These are phyloP conservation scores for Castor canadensis DNA, from an alignment of 2,113 vertebrate species.

Conservation along the genomic window DNA sequence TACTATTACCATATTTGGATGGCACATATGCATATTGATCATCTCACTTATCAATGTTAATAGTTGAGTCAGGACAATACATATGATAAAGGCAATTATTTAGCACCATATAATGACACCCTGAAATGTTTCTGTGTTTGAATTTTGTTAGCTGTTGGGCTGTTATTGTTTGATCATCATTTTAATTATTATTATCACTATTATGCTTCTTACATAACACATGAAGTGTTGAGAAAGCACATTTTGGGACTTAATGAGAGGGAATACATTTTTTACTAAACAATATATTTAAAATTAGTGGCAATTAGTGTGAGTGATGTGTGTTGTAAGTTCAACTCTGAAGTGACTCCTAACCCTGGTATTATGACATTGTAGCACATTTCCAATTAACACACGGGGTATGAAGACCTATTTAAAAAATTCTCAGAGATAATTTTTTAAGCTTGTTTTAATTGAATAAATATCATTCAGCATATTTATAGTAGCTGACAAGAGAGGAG, in stretches of 20 bases:
- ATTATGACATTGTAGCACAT: neutral
- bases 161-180: neutral
- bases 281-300: slow-evolving; percentile 42
- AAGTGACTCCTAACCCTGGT: slow-evolving; percentile 29
- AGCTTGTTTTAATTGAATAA: slow-evolving; percentile 45
- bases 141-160: neutral
- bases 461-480: slow-evolving; percentile 29
- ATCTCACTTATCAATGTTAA: slow-evolving; percentile 10
- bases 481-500: neutral
- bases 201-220: neutral
- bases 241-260: neutral
- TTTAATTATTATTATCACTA: neutral
- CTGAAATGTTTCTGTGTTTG: neutral
- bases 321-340: neutral
- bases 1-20: neutral
- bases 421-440: slow-evolving; percentile 33
- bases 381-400: neutral
- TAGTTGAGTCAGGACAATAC: neutral
- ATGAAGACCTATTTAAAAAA: neutral
- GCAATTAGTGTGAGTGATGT: neutral
- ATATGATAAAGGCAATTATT: neutral
- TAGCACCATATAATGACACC: neutral
- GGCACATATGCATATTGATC: neutral
- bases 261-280: slow-evolving; percentile 44
- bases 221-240: neutral